These are phyloP conservation scores for Helicoverpa assulta DNA, from an alignment of 2,888 invertebrate species.

Conservation along the genomic window DNA sequence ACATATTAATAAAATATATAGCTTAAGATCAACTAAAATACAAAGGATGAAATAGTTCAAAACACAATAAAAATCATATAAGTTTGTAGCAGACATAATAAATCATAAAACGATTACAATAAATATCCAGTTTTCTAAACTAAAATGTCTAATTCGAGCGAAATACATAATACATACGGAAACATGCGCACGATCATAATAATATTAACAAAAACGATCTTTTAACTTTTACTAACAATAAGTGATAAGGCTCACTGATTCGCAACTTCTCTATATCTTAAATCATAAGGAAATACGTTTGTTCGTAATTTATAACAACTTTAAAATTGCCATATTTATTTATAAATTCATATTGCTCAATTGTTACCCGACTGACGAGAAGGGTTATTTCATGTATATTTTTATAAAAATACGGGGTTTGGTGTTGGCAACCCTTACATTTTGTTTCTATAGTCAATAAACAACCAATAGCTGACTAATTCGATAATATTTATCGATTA, in stretches of 20 bases:
- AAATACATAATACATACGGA: conserved; percentile 64
- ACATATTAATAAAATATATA: background rate
- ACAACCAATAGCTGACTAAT: conserved; percentile 33
- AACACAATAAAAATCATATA: conserved; percentile 10
- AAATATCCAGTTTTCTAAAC: conserved; percentile 34
- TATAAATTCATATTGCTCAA: conserved; percentile 6
- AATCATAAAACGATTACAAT: conserved; percentile 18
- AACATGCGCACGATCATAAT: conserved; percentile 60
- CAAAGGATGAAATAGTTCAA: background rate
- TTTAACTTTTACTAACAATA: conserved; percentile 41
- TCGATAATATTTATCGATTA: conserved; percentile 25
- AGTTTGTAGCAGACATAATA: conserved; percentile 1
- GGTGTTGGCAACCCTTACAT: conserved; percentile 33
- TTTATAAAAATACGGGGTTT: conserved; percentile 5
- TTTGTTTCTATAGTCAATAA: conserved; percentile 44
- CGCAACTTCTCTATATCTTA: conserved; percentile 63
- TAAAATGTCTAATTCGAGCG: conserved; percentile 67
- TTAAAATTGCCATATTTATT: conserved; percentile 25
- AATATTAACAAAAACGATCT: conserved; percentile 65
- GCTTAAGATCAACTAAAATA: background rate
- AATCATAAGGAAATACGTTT: conserved; percentile 58
- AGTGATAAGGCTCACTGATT: conserved; percentile 67
- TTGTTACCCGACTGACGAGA: too few relatives aligned
- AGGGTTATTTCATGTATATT: background rate
- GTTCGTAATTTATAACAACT: conserved; percentile 54